Percentiles rank a stretch among this genome's conserved stretches.
Evolutionary conservation across 2,113 vertebrate species (phyloP).

Genomic region (Cavia aperea): DNA sequence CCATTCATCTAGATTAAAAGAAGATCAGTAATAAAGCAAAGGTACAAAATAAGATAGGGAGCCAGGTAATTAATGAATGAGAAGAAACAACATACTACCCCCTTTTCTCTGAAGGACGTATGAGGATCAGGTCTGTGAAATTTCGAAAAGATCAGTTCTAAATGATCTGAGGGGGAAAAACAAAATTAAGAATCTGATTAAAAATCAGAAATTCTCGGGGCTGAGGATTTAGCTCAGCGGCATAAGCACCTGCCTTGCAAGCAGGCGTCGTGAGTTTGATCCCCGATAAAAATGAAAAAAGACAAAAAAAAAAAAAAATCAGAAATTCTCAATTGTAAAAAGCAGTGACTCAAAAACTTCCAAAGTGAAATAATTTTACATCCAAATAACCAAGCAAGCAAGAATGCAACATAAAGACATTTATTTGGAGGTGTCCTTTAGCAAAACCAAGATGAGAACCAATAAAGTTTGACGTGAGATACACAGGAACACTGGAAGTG

Average conservation of each 20-base stretch:
- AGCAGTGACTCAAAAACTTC: constrained; percentile 14
- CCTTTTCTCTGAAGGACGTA: neutral
- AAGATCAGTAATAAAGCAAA: neutral
- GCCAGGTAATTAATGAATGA: neutral
- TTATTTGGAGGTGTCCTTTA: constrained; percentile 34
- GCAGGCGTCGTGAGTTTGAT: too few species aligned
- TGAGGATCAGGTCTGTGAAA: neutral
- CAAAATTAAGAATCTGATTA: constrained; percentile 6
- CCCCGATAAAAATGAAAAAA: too few species aligned
- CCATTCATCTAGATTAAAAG: neutral
- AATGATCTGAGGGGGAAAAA: neutral
- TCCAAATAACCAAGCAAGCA: neutral
- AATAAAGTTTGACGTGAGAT: constrained; percentile 10
- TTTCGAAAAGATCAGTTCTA: constrained; percentile 11
- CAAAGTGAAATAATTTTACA: constrained; percentile 25
- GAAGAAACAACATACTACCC: neutral
- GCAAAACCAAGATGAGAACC: constrained; percentile 40
- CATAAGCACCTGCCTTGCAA: too few species aligned
- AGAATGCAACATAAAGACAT: constrained; percentile 28
- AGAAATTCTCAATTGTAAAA: neutral
- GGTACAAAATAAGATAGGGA: neutral
- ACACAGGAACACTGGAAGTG: constrained; percentile 16
- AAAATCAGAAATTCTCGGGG: constrained; percentile 18
- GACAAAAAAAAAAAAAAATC: neutral
- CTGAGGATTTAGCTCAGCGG: too few species aligned